Evolutionary conservation across 2,888 invertebrate species (phyloP).

Genomic region (Pterostichus niger): DNA sequence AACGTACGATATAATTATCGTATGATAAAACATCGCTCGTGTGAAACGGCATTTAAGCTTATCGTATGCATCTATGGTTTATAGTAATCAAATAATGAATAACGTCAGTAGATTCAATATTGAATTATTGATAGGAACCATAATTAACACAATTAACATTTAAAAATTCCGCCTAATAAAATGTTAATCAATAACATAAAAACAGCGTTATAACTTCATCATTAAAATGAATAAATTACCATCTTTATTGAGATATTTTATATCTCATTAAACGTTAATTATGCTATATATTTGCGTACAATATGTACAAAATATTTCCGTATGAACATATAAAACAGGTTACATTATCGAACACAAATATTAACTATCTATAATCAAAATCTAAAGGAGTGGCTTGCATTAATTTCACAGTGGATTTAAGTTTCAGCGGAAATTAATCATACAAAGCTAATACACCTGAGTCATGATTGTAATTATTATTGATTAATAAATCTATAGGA

Average conservation of each 20-base stretch:
- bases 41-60: too few relatives aligned
- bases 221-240: background rate
- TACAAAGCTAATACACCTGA: background rate
- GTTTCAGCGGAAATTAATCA: conserved; percentile 7
- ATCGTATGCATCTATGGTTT: too few relatives aligned
- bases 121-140: too few relatives aligned
- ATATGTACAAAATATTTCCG: too few relatives aligned
- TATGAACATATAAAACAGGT: background rate
- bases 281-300: background rate
- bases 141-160: too few relatives aligned
- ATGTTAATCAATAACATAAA: background rate
- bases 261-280: background rate
- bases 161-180: background rate
- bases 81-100: too few relatives aligned
- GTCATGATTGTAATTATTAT: background rate
- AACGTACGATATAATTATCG: too few relatives aligned
- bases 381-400: conserved; percentile 11
- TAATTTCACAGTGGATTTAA: conserved; percentile 5
- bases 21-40: too few relatives aligned
- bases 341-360: conserved; percentile 36
- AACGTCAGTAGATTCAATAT: too few relatives aligned
- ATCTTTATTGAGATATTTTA: background rate
- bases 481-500: too few relatives aligned
- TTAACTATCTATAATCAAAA: conserved; percentile 39
- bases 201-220: background rate